phyloP scores from a whole-genome alignment of 2,888 invertebrate genomes.

The Caradrina clavipalpis region DNA sequence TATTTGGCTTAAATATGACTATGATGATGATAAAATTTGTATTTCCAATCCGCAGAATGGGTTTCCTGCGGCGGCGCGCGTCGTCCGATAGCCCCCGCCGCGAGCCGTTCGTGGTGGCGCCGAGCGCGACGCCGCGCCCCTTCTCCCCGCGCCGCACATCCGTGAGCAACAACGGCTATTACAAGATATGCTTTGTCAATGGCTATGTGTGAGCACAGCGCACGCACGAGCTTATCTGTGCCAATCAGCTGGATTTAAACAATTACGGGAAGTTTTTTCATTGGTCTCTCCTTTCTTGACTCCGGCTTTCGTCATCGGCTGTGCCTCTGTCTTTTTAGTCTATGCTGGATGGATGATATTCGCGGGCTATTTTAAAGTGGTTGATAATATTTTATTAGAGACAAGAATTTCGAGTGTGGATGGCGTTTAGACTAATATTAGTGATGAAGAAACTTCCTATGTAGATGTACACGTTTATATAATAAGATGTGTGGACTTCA shows the following conservation, averaged over 20 bases:
- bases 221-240: conserved; percentile 77
- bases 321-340: conserved; percentile 21
- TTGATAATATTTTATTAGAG: conserved; percentile 10
- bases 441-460: conserved; percentile 62
- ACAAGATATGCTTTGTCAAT: conserved; percentile 91
- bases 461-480: conserved; percentile 47
- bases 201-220: conserved; percentile 87
- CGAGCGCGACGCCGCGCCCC: conserved; percentile 79
- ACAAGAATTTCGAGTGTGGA: conserved; percentile 8
- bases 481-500: conserved; percentile 40
- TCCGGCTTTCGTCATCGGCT: not conserved
- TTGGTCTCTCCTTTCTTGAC: conserved; percentile 18
- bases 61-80: conserved; percentile 88
- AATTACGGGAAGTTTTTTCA: conserved; percentile 66
- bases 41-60: conserved; percentile 78
- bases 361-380: conserved; percentile 10
- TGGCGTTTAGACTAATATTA: conserved; percentile 14
- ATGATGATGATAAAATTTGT: not conserved
- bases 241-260: conserved; percentile 85
- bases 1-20: too few relatives aligned
- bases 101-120: conserved; percentile 82
- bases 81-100: conserved; percentile 91
- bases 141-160: conserved; percentile 91
- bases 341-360: conserved; percentile 3
- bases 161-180: conserved; percentile 91